Base-by-base conservation (phyloP, 2,888 invertebrate species). In the Hoplodrina blanda region DNA sequence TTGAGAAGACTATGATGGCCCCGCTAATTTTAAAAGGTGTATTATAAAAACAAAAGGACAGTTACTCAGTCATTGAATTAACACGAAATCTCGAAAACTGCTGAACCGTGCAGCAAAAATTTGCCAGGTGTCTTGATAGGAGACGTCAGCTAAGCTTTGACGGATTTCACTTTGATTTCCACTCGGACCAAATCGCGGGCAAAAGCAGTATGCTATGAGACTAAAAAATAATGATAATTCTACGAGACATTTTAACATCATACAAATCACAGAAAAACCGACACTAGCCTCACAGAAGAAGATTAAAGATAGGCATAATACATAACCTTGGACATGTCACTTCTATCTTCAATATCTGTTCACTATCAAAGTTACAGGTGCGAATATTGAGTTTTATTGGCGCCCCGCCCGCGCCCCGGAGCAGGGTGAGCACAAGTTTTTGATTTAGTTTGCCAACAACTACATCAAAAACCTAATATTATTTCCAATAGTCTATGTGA, bases 301-400 rank as follows among this genome's bases (percentile, higher is more conserved):
- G 2, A 55, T 37, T 5, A 25, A 30, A 37, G 17, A 41, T 62
- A 75, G 78, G 81, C 33, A 81, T 7, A 67, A 54, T 25, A 65
- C 41, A 3, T 5, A 2, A 2, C 0, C 0, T 11, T 7, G 59
- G 6, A 1, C 0, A 5, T 25, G 55, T 69, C 72, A 0, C 50
- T 15, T 84, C 74, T 78, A 15, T 17, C 55, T 1, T 7, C 11
- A 41, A 52, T 75, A 67, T 44, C 62, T 68, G 46, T 5, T 83
- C 75, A n/a, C 15, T 54, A 69, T 62, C 46, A 57, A 65, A 67
- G 69, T 62, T 60, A 64, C 67, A 83, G 84, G 82, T 83, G 83
- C 49, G 82, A 84, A 83, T 84, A 82, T 84, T 80, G 82, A 69
- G 80, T 84, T 84, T 84, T 83, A 83, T 83, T 78, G 84, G 73